Evolutionary conservation across 2,113 vertebrate species (phyloP).

Genomic region (Pseudorectes ferrugineus): DNA sequence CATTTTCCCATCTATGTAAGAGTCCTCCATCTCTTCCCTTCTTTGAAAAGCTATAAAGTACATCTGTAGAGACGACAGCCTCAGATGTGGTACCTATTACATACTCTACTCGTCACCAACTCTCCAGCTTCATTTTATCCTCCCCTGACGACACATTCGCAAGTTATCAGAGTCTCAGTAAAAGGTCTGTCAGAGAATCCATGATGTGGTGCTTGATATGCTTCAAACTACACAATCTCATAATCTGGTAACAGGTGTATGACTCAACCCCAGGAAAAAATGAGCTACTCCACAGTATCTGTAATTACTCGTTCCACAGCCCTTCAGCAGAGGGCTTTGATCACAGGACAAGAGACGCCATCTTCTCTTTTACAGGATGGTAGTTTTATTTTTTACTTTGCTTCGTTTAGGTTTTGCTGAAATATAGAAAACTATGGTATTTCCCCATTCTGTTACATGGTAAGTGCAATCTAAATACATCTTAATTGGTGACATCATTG

Average conservation of each 20-base stretch:
- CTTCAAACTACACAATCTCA: neutral
- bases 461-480: neutral
- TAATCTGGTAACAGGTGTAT: neutral
- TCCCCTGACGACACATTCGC: neutral
- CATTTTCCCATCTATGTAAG: neutral
- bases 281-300: neutral
- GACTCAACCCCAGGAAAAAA: neutral
- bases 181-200: neutral
- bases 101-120: neutral
- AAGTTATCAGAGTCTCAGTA: neutral
- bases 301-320: neutral
- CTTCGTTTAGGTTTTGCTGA: neutral
- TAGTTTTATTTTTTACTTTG: neutral
- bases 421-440: neutral
- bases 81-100: neutral
- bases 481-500: neutral
- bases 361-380: neutral
- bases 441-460: neutral
- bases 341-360: neutral
- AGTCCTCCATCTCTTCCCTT: neutral
- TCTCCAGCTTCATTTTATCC: neutral
- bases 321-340: neutral
- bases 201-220: neutral
- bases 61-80: neutral
- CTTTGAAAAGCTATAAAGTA: neutral